phyloP scores from a whole-genome alignment of 2,113 vertebrate species.

The Pycnonotus jocosus region DNA sequence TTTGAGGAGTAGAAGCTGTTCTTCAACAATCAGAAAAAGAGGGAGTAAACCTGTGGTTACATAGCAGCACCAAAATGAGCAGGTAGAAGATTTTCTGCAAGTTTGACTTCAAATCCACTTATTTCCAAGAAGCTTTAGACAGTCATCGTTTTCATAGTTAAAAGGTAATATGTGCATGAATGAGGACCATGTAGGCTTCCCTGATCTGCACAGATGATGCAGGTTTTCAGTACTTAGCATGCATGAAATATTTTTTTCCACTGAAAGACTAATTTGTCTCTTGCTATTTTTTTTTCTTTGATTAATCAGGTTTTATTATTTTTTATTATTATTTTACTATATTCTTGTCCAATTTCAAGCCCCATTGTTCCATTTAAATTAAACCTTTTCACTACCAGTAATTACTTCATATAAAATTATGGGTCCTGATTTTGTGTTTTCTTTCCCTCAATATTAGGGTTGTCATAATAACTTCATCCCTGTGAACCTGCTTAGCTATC shows the following conservation, averaged over 20 bases:
- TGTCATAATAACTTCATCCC: not conserved
- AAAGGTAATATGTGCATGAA: not conserved
- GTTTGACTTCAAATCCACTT: not conserved
- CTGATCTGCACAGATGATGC: accelerated
- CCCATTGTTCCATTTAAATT: not conserved
- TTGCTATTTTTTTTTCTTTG: not conserved
- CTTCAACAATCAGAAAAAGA: not conserved
- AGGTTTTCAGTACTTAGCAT: not conserved
- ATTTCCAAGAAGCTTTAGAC: not conserved
- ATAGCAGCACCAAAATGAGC: not conserved
- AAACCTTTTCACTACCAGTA: not conserved
- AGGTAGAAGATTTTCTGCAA: not conserved
- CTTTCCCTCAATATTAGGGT: not conserved
- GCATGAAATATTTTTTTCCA: not conserved
- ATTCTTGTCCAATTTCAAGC: not conserved
- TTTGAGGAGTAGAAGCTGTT: not conserved
- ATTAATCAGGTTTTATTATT: not conserved
- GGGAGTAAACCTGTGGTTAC: not conserved
- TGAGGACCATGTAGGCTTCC: not conserved
- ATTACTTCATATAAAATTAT: not conserved
- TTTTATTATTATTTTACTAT: not conserved
- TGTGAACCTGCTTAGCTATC: not conserved
- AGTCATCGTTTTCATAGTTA: not conserved
- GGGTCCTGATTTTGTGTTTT: not conserved
- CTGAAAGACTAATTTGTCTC: not conserved